Evolutionary conservation across 2,113 vertebrate species (phyloP).

Genomic region (Rhinoderma darwinii): DNA sequence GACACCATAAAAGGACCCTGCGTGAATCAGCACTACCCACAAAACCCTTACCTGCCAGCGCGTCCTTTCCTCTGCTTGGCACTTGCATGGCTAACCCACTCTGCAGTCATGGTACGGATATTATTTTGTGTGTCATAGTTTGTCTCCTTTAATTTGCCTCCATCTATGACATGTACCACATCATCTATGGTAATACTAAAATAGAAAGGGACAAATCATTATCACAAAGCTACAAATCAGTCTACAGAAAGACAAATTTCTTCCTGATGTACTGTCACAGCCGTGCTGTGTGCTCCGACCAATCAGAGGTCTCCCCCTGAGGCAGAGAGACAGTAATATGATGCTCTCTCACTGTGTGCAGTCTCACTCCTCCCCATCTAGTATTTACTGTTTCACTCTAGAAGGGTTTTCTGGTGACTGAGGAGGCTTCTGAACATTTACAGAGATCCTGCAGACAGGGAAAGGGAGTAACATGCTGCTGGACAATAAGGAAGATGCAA

Average conservation of each 20-base stretch:
- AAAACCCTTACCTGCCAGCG: conserved; percentile 84
- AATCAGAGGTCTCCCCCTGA: background rate
- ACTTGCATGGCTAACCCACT: conserved; percentile 97
- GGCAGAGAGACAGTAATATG: background rate
- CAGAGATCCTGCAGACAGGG: no score
- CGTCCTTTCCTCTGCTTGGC: conserved; percentile 96
- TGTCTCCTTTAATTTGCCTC: conserved; percentile 97
- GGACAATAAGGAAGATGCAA: no score
- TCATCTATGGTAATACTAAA: conserved; percentile 97
- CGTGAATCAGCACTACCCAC: background rate
- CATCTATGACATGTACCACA: conserved; percentile 94
- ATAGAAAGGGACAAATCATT: background rate
- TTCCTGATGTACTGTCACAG: no score
- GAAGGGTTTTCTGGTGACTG: no score
- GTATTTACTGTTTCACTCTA: no score
- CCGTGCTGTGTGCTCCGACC: background rate
- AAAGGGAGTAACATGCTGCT: no score
- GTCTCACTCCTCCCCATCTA: no score
- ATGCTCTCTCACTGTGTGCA: no score
- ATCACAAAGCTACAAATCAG: background rate
- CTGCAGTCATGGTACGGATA: conserved; percentile 95
- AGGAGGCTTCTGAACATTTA: no score
- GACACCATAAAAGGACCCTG: background rate
- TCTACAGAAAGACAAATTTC: no score
- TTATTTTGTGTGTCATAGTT: conserved; percentile 97